Conservation (phyloP, 2,113 vertebrate genomes). For the Plestiodon gilberti region DNA sequence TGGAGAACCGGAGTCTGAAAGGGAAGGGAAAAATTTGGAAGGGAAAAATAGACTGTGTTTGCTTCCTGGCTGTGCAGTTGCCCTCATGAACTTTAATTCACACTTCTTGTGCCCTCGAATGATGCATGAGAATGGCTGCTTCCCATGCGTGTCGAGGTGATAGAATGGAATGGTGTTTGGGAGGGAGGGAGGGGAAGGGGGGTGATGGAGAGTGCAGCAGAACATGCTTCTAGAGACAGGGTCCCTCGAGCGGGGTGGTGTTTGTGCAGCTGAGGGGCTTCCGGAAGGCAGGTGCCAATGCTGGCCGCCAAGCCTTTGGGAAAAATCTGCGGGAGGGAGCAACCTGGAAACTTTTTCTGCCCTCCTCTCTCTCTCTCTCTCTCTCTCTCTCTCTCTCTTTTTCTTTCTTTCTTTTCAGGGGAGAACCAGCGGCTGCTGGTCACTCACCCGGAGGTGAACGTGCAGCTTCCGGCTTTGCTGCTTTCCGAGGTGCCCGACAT, state of each 20-base stretch:
- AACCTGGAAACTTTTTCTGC: too few species aligned
- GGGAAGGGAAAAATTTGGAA: background rate
- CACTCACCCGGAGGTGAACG: conserved; percentile 51
- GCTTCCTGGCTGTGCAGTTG: background rate
- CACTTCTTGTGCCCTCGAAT: background rate
- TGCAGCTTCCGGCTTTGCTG: conserved; percentile 75
- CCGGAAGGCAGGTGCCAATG: too few species aligned
- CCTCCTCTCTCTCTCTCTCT: too few species aligned
- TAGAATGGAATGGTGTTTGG: background rate
- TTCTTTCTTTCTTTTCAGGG: conserved; percentile 71
- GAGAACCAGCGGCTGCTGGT: conserved; percentile 87
- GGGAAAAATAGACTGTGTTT: background rate
- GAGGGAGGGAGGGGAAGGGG: rapidly evolving
- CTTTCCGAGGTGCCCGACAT: conserved; percentile 63
- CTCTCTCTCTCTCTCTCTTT: background rate
- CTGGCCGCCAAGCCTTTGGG: background rate
- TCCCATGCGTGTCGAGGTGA: background rate
- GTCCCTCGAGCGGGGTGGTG: rapidly evolving
- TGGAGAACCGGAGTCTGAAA: too few species aligned
- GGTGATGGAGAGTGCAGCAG: too few species aligned
- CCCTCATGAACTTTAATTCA: background rate
- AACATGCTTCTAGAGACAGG: background rate
- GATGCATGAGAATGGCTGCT: background rate
- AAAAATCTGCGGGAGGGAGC: too few species aligned
- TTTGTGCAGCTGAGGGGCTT: background rate